Base-by-base conservation (phyloP, 2,113 vertebrate genomes). In the Grus americana region DNA sequence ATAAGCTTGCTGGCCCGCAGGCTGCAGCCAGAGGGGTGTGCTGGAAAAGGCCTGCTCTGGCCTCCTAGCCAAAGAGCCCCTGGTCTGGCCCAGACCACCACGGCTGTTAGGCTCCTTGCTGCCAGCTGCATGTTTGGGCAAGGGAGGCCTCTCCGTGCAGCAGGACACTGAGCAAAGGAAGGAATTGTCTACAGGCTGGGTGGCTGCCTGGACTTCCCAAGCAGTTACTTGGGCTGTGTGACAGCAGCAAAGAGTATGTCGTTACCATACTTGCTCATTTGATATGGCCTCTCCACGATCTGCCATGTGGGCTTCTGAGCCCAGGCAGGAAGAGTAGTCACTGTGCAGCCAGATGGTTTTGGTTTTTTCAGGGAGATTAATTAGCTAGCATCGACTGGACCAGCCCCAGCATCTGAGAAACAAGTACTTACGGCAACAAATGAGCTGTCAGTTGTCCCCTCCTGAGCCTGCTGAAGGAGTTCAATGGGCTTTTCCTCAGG, bases 261-360 rank as follows among this genome's bases (percentile, higher is more conserved):
- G 1, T 54, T 89, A 38, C 70, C 6, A 8, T 52, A 8, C 52
- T 63, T 67, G 22, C n/a, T 79, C 9, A 5, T 86, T 80, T 80
- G 86, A n/a, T 66, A n/a, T 3, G 68, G 75, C 50, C 46, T 92
- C 15, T 76, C 42, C 5, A 13, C 0, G 4, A 55, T 83, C 50
- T 93, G 86, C 83, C 23, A 6, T 44, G 66, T 63, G 47, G 29
- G 52, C 26, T 91, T 46, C 24, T 50, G 86, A 91, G 68, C 73
- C 59, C 68, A 81, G 72, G 72, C 83, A 89, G 89, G 79, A 90
- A 40, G 42, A 81, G 44, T 46, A 47, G 89, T 78, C 93, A 76
- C 67, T 80, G 83, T 63, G 62, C 83, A 89, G 86, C 55, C 94
- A 93, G 80, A 91, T 89, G 89, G 91, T 81, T 95, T 84, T 5